A percentile compares a stretch with the other conserved stretches of the same genome.
Evolutionary conservation across 2,797 vertebrate genomes (phyloP).

Genomic region (Periparus ater): DNA sequence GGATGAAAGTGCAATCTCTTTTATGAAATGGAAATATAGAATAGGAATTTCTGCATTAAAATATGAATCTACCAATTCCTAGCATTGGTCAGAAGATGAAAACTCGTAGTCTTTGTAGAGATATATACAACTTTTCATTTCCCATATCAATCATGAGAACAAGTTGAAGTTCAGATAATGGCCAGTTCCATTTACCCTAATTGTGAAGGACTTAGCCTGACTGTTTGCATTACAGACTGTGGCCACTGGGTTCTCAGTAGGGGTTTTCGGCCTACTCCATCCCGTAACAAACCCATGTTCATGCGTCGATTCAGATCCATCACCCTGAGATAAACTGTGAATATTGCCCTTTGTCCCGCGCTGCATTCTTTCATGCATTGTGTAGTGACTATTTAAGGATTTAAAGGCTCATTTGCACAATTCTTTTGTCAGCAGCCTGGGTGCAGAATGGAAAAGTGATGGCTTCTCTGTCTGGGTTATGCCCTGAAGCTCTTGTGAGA

Average conservation of each 20-base stretch:
- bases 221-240: constrained; percentile 84
- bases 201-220: constrained; percentile 88
- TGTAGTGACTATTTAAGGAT: constrained; percentile 95
- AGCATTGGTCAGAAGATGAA: constrained; percentile 17
- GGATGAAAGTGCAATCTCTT: background rate
- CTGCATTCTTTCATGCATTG: constrained; percentile 94
- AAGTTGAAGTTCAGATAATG: constrained; percentile 86
- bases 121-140: constrained; percentile 84
- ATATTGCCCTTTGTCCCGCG: constrained; percentile 90
- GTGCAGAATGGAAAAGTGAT: constrained; percentile 83
- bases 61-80: constrained; percentile 13
- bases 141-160: constrained; percentile 98
- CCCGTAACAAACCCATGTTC: constrained; percentile 93
- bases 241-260: constrained; percentile 90
- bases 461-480: constrained; percentile 79
- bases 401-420: constrained; percentile 99
- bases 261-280: constrained; percentile 84
- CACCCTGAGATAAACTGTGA: constrained; percentile 90
- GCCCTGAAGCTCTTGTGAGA: constrained; percentile 76
- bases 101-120: constrained; percentile 52
- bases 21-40: background rate
- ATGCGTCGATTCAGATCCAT: constrained; percentile 98
- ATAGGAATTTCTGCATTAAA: background rate
- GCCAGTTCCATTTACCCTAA: constrained; percentile 90
- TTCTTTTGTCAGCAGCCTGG: constrained; percentile 93